phyloP scores from a whole-genome alignment of 1,140 invertebrate species.

The Thalassaphorura encarpata region DNA sequence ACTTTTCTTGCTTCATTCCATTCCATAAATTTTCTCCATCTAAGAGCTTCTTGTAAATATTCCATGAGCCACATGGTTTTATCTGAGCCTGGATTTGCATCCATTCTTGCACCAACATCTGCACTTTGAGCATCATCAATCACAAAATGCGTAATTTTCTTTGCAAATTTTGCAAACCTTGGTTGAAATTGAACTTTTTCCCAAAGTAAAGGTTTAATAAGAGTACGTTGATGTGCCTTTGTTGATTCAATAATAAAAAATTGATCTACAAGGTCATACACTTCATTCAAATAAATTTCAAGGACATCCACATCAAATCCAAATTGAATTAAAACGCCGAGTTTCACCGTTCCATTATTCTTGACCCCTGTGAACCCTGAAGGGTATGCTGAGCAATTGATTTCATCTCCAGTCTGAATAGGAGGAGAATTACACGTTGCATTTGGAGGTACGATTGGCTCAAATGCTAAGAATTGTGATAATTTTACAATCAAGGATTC shows the following conservation, averaged over 20 bases:
- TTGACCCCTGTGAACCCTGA: background rate
- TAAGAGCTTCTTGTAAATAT: background rate
- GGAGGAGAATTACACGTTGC: too few relatives aligned
- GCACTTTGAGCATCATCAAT: slow-evolving; percentile 4
- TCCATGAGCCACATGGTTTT: background rate
- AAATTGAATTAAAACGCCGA: slow-evolving; percentile 4
- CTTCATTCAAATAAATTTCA: slow-evolving; percentile 10
- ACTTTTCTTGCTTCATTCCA: background rate
- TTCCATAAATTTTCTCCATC: slow-evolving; percentile 11
- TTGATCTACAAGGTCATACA: slow-evolving; percentile 8
- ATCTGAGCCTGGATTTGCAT: background rate
- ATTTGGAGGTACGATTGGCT: too few relatives aligned
- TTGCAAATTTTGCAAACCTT: background rate
- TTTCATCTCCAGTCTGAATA: too few relatives aligned
- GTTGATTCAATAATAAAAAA: slow-evolving; percentile 9
- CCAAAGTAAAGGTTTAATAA: slow-evolving; percentile 1
- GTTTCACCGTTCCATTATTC: background rate
- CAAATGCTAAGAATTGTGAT: too few relatives aligned
- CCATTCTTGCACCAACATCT: background rate
- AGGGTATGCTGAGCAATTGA: too few relatives aligned
- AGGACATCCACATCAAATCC: slow-evolving; percentile 13
- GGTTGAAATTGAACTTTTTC: background rate
- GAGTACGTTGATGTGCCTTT: background rate
- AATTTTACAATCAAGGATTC: too few relatives aligned
- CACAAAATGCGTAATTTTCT: background rate